phyloP scores from a whole-genome alignment of 1,140 invertebrate genomes.

The Arctopsyche grandis region DNA sequence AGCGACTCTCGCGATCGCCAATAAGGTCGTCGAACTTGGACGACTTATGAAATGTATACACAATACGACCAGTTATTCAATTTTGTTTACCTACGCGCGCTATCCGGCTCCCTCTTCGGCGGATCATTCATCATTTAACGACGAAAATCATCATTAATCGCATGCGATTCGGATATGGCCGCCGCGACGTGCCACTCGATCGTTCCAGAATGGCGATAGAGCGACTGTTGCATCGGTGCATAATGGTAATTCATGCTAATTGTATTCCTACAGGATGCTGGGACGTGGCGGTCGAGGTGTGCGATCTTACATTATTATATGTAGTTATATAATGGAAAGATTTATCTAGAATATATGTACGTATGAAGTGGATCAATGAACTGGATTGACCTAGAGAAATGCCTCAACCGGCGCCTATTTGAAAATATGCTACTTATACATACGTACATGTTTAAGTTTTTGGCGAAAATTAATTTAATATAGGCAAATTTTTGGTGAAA shows the following conservation, averaged over 20 bases:
- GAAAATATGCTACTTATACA: not conserved
- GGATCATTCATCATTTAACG: not conserved
- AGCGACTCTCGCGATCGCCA: constrained; percentile 25
- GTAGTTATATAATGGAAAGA: constrained; percentile 50
- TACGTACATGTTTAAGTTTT: constrained; percentile 2
- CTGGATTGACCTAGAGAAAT: constrained; percentile 51
- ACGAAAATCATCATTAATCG: no score
- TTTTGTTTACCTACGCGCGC: not conserved
- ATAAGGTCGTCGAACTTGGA: constrained; percentile 42
- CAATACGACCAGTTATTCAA: constrained; percentile 14
- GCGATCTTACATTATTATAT: not conserved
- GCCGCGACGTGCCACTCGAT: no score
- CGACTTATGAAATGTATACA: constrained; percentile 31
- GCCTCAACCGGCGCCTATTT: constrained; percentile 31
- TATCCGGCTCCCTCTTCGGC: not conserved
- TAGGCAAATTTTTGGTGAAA: not conserved
- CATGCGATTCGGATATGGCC: no score
- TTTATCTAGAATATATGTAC: constrained; percentile 53
- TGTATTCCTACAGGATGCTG: constrained; percentile 15
- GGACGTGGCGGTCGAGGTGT: not conserved
- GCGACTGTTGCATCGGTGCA: no score
- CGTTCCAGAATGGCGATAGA: no score
- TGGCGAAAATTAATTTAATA: no score
- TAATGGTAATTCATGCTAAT: constrained; percentile 31
- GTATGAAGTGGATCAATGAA: constrained; percentile 53